Evolutionary conservation across 2,888 invertebrate genomes (phyloP), one percentile per base, ranked within the genome.

Genomic region (Pecten maximus): DNA sequence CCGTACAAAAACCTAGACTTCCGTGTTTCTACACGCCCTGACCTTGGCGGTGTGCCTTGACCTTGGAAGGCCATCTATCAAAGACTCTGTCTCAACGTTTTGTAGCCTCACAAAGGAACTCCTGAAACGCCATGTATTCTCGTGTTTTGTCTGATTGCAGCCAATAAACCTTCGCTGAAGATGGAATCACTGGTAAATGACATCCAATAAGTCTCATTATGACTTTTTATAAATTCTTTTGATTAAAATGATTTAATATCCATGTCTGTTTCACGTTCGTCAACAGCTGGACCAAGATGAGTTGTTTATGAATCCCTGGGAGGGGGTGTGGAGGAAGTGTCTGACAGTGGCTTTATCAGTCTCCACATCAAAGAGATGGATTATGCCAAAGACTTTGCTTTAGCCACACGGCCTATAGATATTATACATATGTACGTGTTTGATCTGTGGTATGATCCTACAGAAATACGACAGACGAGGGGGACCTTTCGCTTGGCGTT

Each of bases 11-110:
- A 74, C 35, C 74, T 12, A 74, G 74, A 35, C 74, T 74, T 74
- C 74, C 74, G 74, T 35, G 35, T 35, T 28, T 23, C 23, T 23
- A 54, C 54, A 54, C 54, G 54, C 19, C 2, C 28, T 35, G 74
- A 35, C 74, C 74, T 74, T 74, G 74, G 74, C 74, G 15, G 10
- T 28, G 28, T 74, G 74, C 74, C 74, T 74, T 74, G 74, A 74
- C 28, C 74, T 74, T 35, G 35, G 28, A 0, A 12, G 74, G 74
- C 23, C 35, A 74, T 74, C 74, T 35, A 28, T 74, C 74, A 35
- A 1, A 2, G 35, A 6, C 35, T 35, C 74, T 6, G 60, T 16
- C 23, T n/a, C 6, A n/a, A 60, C 60, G 23, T 60, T 60, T 2
- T 74, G 28, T 54, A 74, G 0, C 35, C 10, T 74, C 8, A 74